Conservation (phyloP, 2,113 vertebrate genomes). For the Mus musculus region DNA sequence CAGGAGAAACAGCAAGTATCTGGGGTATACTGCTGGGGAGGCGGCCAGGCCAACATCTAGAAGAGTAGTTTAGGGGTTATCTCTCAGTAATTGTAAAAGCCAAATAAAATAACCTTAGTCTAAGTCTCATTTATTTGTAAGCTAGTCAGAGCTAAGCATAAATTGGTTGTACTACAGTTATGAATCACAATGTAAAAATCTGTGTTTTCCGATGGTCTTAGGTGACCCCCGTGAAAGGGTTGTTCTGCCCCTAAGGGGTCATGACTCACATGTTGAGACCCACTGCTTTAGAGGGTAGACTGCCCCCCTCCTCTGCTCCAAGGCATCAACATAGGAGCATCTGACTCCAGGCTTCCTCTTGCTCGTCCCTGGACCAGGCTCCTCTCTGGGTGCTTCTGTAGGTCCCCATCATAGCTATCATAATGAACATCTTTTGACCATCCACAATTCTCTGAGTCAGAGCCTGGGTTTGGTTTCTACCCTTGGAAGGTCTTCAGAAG, state of each 20-base stretch:
- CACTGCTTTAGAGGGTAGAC: neutral
- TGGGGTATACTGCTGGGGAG: no score
- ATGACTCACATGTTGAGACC: neutral
- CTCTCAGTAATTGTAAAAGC: no score
- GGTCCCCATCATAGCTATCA: neutral
- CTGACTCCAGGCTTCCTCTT: neutral
- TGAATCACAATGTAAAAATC: neutral
- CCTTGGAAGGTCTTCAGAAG: neutral
- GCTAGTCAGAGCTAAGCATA: no score
- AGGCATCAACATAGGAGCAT: neutral
- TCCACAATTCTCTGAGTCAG: neutral
- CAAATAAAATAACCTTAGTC: no score
- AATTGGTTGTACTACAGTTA: neutral
- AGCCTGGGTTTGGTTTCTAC: neutral
- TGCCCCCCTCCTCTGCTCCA: neutral
- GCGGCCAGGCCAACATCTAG: no score
- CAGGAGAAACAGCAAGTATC: no score
- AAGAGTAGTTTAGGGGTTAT: no score
- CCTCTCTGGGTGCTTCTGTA: neutral
- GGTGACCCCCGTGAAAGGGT: neutral
- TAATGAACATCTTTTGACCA: neutral
- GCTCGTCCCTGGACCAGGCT: neutral
- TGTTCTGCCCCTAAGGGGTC: neutral
- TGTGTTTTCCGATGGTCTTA: neutral
- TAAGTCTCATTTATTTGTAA: no score